A percentile compares a stretch with the other conserved stretches of the same genome.
These are phyloP conservation scores for Dynastes hyllus DNA, from an alignment of 2,888 invertebrate genomes.

Conservation along the genomic window DNA sequence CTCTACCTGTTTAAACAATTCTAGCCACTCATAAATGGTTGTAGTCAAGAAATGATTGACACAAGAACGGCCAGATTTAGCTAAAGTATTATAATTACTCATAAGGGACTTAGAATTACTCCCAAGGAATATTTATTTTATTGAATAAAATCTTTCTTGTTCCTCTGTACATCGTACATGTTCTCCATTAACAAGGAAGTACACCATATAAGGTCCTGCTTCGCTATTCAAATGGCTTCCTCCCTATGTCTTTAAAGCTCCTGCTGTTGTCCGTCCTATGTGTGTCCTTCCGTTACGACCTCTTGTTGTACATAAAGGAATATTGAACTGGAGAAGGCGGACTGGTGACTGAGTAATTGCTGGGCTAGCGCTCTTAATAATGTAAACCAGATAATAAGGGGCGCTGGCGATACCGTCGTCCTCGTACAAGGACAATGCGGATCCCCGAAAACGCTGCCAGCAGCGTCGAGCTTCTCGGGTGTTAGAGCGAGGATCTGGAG, in stretches of 20 bases:
- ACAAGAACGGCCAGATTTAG: too few relatives aligned
- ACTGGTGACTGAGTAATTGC: slow-evolving; percentile 52
- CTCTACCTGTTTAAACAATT: too few relatives aligned
- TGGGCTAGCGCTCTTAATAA: slow-evolving; percentile 56
- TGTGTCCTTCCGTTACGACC: not conserved
- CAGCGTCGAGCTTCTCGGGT: slow-evolving; percentile 38
- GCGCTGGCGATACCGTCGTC: slow-evolving; percentile 52
- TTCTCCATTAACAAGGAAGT: too few relatives aligned
- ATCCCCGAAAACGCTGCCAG: not conserved
- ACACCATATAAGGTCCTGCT: not conserved
- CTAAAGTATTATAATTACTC: too few relatives aligned
- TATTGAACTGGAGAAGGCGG: slow-evolving; percentile 6
- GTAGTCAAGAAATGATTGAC: too few relatives aligned
- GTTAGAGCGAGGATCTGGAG: slow-evolving; percentile 59
- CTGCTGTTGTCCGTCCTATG: not conserved
- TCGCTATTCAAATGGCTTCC: too few relatives aligned
- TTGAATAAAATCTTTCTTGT: too few relatives aligned
- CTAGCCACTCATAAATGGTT: too few relatives aligned
- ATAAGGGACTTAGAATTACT: too few relatives aligned
- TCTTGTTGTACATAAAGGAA: not conserved
- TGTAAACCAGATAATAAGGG: slow-evolving; percentile 58
- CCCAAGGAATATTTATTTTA: too few relatives aligned
- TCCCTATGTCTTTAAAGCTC: too few relatives aligned
- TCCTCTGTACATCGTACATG: too few relatives aligned
- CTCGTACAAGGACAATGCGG: slow-evolving; percentile 55